phyloP scores from a whole-genome alignment of 2,113 vertebrate species.

The Cinclus mexicanus region DNA sequence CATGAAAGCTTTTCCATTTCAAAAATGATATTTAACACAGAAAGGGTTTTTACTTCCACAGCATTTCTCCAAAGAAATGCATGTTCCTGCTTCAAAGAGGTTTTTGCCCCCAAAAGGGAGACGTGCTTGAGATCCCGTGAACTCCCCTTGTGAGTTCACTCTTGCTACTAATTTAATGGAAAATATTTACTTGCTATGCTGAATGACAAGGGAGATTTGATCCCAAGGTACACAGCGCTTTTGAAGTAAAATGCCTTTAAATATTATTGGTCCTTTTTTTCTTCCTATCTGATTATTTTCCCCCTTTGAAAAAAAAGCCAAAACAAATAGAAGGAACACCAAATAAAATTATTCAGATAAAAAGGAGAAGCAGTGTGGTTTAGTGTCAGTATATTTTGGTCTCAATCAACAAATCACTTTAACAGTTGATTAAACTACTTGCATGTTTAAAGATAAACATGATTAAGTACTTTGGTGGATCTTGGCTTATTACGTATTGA shows the following conservation, averaged over 20 bases:
- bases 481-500: background rate
- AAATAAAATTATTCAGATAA: background rate
- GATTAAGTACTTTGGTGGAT: slow-evolving; percentile 15
- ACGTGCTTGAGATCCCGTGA: background rate
- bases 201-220: background rate
- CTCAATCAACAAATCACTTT: slow-evolving; percentile 11
- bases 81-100: background rate
- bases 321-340: background rate
- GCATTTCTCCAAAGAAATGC: slow-evolving; percentile 1
- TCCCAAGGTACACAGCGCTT: background rate
- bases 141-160: background rate
- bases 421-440: slow-evolving; percentile 36
- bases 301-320: background rate
- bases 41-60: background rate
- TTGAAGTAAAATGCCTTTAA: slow-evolving; percentile 21
- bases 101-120: slow-evolving; percentile 1
- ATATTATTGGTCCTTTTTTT: background rate
- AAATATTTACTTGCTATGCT: background rate
- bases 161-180: background rate
- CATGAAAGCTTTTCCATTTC: slow-evolving; percentile 28
- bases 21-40: slow-evolving; percentile 36
- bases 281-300: background rate
- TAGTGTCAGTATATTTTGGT: background rate
- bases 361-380: background rate
- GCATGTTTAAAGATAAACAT: slow-evolving; percentile 31